These are phyloP conservation scores for Chelon auratus DNA, from an alignment of 2,797 vertebrate genomes.

Conservation along the genomic window DNA sequence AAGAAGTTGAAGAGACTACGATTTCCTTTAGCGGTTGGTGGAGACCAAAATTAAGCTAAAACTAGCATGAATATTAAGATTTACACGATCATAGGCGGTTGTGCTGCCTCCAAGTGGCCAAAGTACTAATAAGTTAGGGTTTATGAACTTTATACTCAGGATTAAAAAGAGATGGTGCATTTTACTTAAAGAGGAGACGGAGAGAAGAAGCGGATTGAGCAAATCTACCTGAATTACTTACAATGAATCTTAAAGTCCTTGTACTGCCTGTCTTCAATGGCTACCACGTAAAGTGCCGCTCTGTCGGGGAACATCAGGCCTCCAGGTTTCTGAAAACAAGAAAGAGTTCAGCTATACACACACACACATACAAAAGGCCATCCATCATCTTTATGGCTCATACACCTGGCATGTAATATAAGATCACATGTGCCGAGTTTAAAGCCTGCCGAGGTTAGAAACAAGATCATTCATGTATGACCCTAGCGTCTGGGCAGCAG, in stretches of 20 bases:
- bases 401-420: constrained; percentile 63
- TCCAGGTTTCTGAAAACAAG: constrained; percentile 94
- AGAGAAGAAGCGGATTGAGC: constrained; percentile 6
- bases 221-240: constrained; percentile 80
- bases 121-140: background rate
- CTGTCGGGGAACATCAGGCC: constrained; percentile 99
- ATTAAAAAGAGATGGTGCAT: background rate
- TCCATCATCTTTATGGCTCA: constrained; percentile 48
- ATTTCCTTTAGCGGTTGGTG: background rate
- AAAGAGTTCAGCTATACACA: constrained; percentile 39
- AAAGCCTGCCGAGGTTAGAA: constrained; percentile 40
- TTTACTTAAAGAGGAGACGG: background rate
- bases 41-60: background rate
- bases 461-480: constrained; percentile 39
- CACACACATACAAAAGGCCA: constrained; percentile 23
- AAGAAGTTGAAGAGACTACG: background rate
- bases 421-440: constrained; percentile 32
- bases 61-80: background rate
- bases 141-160: background rate
- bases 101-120: background rate
- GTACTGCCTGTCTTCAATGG: constrained; percentile 98
- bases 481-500: constrained; percentile 48
- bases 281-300: constrained; percentile 94
- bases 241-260: constrained; percentile 99
- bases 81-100: no score